phyloP scores from a whole-genome alignment of 2,888 invertebrate genomes.

The Tetanocera ferruginea region DNA sequence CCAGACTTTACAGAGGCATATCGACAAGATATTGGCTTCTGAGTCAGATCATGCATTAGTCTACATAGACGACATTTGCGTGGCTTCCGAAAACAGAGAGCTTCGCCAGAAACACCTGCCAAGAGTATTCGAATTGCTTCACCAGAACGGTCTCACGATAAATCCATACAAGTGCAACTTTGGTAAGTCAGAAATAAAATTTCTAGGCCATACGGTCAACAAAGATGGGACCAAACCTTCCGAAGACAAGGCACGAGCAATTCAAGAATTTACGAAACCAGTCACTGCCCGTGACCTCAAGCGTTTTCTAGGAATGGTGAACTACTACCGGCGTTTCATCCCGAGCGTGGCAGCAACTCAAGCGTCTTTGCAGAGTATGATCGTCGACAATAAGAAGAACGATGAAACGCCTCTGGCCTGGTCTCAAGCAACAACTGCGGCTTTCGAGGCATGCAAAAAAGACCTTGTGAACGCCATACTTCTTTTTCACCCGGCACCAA shows the following conservation, averaged over 20 bases:
- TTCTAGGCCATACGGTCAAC: conserved; percentile 28
- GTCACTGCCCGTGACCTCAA: no score
- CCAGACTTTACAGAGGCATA: conserved; percentile 41
- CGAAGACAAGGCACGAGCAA: conserved; percentile 35
- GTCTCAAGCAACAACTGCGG: conserved; percentile 32
- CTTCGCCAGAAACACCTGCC: conserved; percentile 35
- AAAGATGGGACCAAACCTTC: conserved; percentile 39
- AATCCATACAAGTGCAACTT: no score
- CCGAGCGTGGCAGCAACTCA: conserved; percentile 37
- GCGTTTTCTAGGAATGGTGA: no score
- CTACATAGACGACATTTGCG: conserved; percentile 44
- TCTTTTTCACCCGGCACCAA: conserved; percentile 18
- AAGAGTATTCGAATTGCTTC: conserved; percentile 7
- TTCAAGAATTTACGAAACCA: no score
- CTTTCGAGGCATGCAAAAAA: conserved; percentile 40
- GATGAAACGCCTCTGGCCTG: no score
- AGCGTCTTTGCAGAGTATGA: conserved; percentile 35
- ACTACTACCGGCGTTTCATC: conserved; percentile 46
- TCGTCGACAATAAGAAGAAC: conserved; percentile 42
- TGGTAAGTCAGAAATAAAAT: conserved; percentile 6
- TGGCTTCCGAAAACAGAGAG: conserved; percentile 30
- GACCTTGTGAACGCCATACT: no score
- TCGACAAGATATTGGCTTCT: conserved; percentile 24
- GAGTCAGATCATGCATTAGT: conserved; percentile 41
- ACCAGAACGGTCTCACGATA: conserved; percentile 31